Evolutionary conservation across 2,113 vertebrate genomes (phyloP), one percentile per base, ranked within the genome.

Genomic region (Mesocricetus auratus): DNA sequence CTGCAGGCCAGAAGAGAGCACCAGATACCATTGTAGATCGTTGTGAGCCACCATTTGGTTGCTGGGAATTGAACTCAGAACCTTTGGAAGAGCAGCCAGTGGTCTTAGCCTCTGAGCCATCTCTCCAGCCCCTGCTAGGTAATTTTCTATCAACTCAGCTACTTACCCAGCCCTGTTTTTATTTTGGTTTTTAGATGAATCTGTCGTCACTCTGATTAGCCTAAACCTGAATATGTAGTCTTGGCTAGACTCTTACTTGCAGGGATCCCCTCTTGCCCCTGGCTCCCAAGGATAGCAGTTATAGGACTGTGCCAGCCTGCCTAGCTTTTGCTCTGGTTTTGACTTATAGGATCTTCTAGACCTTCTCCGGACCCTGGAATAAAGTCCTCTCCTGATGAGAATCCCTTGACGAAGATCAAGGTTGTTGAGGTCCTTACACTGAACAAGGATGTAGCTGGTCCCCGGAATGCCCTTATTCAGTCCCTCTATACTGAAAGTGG

Each of bases 341-440:
- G 31, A 26, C 15, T 86, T 75, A 17, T 71, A 98, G 97, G 83
- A 74, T 90, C 75, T 93, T 17, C 74, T 79, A 36, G n/a, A 50
- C 12, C 81, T 92, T 66, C 31, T 0, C 0, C 19, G 45, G 58
- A 73, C 31, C 58, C 64, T 73, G 56, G 47, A 0, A 16, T 90
- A 17, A 64, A 79, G 42, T 36, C 17, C 92, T 77, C 64, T 82
- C 56, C 94, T 86, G 10, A 71, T 45, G 88, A 78, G 79, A 92
- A 68, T 73, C 95, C 94, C 17, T 77, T 89, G 39, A 88, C 29
- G 86, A 86, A 96, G 7, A 97, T 98, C 26, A 29, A 92, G 26
- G 85, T 98, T 2, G 95, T 97, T 7, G 97, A 98, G 60, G 95
- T 98, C 60, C 97, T 98, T 39, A 97, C 97, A 31, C 75, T 97